Evolutionary conservation across 2,797 vertebrate species (phyloP).

Genomic region (Knipowitschia caucasica): DNA sequence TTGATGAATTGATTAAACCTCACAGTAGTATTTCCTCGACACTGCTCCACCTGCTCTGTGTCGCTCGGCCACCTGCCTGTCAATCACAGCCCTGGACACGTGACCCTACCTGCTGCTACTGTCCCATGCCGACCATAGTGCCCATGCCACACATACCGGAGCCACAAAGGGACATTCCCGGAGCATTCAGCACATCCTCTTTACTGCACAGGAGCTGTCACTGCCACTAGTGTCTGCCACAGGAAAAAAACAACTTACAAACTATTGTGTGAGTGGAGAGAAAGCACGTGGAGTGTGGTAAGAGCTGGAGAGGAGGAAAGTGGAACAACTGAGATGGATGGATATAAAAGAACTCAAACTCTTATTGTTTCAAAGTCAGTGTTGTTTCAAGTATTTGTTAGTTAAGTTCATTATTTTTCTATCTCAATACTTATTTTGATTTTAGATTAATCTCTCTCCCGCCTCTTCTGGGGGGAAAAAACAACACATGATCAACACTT

Average conservation of each 20-base stretch:
- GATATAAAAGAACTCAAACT: neutral
- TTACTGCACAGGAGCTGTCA: constrained; percentile 37
- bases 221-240: constrained; percentile 30
- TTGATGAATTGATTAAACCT: too few species aligned
- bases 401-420: too few species aligned
- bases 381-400: too few species aligned
- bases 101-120: constrained; percentile 61
- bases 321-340: neutral
- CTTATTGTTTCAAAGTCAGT: too few species aligned
- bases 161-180: constrained; percentile 46
- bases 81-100: constrained; percentile 53
- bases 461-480: too few species aligned
- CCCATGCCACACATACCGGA: constrained; percentile 66
- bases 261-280: constrained; percentile 19
- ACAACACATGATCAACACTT: too few species aligned
- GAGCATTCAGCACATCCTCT: constrained; percentile 40
- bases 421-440: too few species aligned
- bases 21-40: too few species aligned
- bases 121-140: constrained; percentile 58
- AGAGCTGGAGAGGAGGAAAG: neutral
- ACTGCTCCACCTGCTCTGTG: neutral
- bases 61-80: constrained; percentile 53
- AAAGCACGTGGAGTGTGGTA: constrained; percentile 13
- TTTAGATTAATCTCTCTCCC: too few species aligned
- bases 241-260: constrained; percentile 29